phyloP scores from a whole-genome alignment of 2,113 vertebrate genomes.

The Melanocharis versteri region DNA sequence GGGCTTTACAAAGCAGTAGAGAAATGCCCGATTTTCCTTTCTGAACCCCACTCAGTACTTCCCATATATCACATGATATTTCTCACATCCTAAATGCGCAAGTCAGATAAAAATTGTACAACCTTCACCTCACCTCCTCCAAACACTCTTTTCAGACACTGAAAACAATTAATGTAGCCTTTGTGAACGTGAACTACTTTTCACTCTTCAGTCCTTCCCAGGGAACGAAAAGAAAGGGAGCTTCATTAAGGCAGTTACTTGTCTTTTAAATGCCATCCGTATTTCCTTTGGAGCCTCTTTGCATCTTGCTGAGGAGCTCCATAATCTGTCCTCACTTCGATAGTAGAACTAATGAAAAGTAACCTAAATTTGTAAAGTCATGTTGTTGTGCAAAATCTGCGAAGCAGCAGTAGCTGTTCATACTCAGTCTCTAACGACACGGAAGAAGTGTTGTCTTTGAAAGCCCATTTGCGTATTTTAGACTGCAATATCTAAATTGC shows the following conservation, averaged over 20 bases:
- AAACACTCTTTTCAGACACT: background rate
- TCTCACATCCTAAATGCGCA: background rate
- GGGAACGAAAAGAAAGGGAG: background rate
- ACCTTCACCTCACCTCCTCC: background rate
- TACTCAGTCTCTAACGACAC: fast-evolving
- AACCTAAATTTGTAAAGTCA: background rate
- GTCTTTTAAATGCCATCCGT: background rate
- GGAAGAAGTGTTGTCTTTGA: background rate
- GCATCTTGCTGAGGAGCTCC: background rate
- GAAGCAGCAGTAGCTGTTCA: background rate
- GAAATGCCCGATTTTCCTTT: background rate
- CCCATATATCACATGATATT: background rate
- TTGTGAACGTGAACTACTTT: background rate
- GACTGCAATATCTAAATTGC: background rate
- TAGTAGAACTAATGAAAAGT: background rate
- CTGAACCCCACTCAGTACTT: background rate
- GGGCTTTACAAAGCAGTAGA: background rate
- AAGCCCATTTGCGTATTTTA: background rate
- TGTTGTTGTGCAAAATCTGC: background rate
- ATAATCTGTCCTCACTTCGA: background rate
- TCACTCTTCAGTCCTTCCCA: background rate
- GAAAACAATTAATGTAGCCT: background rate
- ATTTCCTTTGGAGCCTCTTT: background rate
- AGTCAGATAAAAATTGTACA: background rate
- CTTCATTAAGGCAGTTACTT: background rate